phyloP scores from a whole-genome alignment of 2,888 invertebrate genomes.

The Serrognathus titanus region DNA sequence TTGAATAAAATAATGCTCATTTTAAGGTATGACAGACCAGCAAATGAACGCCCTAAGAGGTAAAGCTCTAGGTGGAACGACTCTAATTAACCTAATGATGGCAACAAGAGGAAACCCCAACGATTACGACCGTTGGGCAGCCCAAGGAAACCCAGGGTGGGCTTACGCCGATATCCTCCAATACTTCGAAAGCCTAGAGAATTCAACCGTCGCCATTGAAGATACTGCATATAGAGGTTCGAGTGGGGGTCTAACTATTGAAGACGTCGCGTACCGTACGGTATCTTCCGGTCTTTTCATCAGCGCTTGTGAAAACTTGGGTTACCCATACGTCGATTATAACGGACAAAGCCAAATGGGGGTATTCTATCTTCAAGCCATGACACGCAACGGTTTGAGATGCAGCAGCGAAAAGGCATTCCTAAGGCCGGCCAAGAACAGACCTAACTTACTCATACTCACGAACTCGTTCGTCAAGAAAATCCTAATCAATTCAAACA shows the following conservation, averaged over 20 bases:
- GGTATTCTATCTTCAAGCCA: slow-evolving; percentile 60
- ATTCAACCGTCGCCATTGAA: slow-evolving; percentile 37
- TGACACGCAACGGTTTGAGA: slow-evolving; percentile 57
- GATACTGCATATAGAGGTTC: slow-evolving; percentile 58
- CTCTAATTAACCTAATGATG: slow-evolving; percentile 77
- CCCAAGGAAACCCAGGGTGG: slow-evolving; percentile 69
- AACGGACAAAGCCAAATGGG: slow-evolving; percentile 62
- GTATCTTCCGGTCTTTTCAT: slow-evolving; percentile 53
- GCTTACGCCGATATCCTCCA: slow-evolving; percentile 65
- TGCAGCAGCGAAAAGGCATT: slow-evolving; percentile 66
- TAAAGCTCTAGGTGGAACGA: slow-evolving; percentile 77
- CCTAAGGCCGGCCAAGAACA: slow-evolving; percentile 56
- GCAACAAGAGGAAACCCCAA: slow-evolving; percentile 65
- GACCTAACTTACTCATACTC: slow-evolving; percentile 66
- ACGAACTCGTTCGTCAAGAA: slow-evolving; percentile 60
- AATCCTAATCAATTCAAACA: slow-evolving; percentile 57
- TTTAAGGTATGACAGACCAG: slow-evolving; percentile 31
- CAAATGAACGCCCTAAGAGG: slow-evolving; percentile 53
- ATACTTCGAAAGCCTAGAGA: slow-evolving; percentile 73
- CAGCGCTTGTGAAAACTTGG: slow-evolving; percentile 58
- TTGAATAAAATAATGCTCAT: not conserved
- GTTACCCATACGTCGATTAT: slow-evolving; percentile 58
- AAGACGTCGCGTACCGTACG: slow-evolving; percentile 54
- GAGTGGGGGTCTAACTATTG: slow-evolving; percentile 56
- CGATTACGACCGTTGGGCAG: slow-evolving; percentile 75